Evolutionary conservation across 2,113 vertebrate species (phyloP).

Genomic region (Ivindomyrus marchei): DNA sequence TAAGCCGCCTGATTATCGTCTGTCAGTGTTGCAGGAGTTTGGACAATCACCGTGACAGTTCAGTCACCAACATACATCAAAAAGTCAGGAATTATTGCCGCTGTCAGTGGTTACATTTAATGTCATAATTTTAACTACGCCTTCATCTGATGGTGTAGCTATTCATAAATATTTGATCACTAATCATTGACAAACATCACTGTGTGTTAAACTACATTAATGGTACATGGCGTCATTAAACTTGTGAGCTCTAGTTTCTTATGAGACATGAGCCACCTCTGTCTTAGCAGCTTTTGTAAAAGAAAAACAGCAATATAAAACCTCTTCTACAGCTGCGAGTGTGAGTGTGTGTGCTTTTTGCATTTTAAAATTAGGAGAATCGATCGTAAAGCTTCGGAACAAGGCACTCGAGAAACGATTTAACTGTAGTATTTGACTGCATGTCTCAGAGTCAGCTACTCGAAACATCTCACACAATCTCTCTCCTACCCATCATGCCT

Average conservation of each 20-base stretch:
- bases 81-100: background rate
- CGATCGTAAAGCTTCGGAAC: slow-evolving; percentile 17
- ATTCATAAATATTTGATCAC: background rate
- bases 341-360: slow-evolving; percentile 6
- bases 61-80: background rate
- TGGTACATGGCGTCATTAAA: background rate
- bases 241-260: background rate
- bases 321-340: background rate
- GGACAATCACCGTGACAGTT: background rate
- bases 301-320: background rate
- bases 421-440: slow-evolving; percentile 1
- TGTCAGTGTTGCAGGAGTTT: background rate
- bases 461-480: background rate
- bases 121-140: background rate
- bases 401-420: slow-evolving; percentile 39
- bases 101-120: background rate
- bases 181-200: background rate
- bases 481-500: background rate
- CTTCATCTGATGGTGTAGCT: background rate
- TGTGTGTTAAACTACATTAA: background rate
- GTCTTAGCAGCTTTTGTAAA: slow-evolving; percentile 7
- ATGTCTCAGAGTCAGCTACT: background rate
- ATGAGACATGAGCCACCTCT: background rate
- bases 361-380: slow-evolving; percentile 7
- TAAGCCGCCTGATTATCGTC: background rate